Base-by-base conservation (phyloP, 1,140 invertebrate genomes). In the Physella acuta region DNA sequence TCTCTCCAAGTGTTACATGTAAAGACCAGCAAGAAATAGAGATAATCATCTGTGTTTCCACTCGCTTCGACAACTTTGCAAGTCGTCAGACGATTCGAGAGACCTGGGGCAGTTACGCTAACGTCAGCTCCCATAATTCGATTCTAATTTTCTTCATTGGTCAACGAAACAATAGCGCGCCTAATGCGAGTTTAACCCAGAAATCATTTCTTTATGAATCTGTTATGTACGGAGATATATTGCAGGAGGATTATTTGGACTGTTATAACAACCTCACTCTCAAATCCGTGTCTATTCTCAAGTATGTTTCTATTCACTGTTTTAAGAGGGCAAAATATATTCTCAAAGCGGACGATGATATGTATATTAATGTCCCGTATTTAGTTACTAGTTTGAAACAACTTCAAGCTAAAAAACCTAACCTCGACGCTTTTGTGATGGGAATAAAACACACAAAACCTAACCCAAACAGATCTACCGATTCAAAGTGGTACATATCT, bases 191-290 rank as follows among this genome's bases (percentile, higher is more conserved):
- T 11, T 30, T 3, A 14, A 55, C 49, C 20, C 64, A 67, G 36
- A 26, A 14, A 26, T 5, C 14, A 16, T 4, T 67, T 3, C 31
- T 56, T 5, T 37, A 31, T n/a, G 93, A 94, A 81, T 88, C 88
- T 75, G 77, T 77, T 2, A 75, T 74, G 0, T 88, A 89, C 76
- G 83, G 86, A 24, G 93, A 95, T 79, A 87, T 94, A 66, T 87
- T 94, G 33, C 91, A 93, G 85, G 92, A 91, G 26, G 90, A 88
- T 73, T 94, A 93, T 81, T 68, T 87, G 17, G 93, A 94, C 85
- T 87, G 87, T 34, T 95, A 94, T 78, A 88, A 89, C 71, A 95
- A 94, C 84, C 88, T 94, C 82, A 93, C 92, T 0, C 93, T 93
- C 76, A 95, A 95, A 82, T 92, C 93, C 82, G 89, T 92, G 3